phyloP scores from a whole-genome alignment of 2,797 vertebrate genomes.

The Podarcis lilfordi region DNA sequence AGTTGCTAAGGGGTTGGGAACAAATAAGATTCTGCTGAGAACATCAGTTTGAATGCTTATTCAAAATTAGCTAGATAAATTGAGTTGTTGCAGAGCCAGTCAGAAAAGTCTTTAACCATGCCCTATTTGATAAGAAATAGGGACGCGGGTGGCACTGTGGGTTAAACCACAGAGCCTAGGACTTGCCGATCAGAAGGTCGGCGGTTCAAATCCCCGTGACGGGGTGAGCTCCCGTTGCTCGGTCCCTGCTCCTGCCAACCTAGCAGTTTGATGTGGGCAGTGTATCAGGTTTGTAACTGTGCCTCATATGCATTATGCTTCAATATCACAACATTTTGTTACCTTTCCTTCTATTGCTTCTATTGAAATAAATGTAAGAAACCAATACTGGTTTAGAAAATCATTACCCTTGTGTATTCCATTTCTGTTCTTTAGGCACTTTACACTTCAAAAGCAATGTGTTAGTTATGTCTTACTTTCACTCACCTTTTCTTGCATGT shows the following conservation, averaged over 20 bases:
- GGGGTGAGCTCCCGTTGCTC: no score
- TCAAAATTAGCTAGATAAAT: constrained; percentile 43
- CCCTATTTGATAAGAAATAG: constrained; percentile 1
- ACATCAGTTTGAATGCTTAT: constrained; percentile 37
- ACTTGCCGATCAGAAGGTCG: no score
- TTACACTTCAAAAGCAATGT: not conserved
- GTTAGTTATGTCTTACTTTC: constrained; percentile 8
- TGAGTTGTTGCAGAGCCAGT: not conserved
- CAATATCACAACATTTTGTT: not conserved
- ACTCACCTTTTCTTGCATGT: constrained; percentile 18
- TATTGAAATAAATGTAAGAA: not conserved
- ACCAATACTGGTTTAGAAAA: not conserved
- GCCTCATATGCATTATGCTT: not conserved
- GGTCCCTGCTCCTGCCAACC: no score
- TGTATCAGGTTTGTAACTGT: not conserved
- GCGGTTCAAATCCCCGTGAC: no score
- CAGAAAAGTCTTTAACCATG: not conserved
- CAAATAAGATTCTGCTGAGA: constrained; percentile 48
- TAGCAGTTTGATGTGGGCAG: not conserved
- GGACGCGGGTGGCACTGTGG: no score
- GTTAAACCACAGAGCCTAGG: no score
- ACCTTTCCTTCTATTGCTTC: not conserved
- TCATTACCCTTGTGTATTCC: not conserved
- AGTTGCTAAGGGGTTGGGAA: constrained; percentile 69
- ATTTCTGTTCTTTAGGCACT: not conserved